A percentile compares a stretch with the other conserved stretches of the same genome.
phyloP scores from a whole-genome alignment of 2,113 vertebrate genomes.

The Arizona elegans region DNA sequence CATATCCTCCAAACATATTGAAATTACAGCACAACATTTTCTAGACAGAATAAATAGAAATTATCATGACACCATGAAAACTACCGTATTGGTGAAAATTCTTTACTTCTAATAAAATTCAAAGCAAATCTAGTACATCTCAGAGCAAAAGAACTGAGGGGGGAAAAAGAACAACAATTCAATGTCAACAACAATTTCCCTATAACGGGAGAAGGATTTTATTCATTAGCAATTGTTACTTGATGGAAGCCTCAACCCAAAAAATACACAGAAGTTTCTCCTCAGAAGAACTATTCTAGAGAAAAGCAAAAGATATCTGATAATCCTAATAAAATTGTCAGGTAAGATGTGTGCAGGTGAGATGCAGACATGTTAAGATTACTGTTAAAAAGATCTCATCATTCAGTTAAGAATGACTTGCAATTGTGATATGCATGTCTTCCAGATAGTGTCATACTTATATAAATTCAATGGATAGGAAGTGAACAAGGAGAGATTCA shows the following conservation, averaged over 20 bases:
- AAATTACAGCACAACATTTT: neutral
- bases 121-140: neutral
- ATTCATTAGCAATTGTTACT: neutral
- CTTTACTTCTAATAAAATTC: neutral
- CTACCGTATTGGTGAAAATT: neutral
- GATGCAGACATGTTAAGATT: neutral
- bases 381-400: neutral
- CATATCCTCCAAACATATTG: neutral
- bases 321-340: neutral
- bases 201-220: neutral
- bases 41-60: neutral
- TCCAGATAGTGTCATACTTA: neutral
- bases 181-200: neutral
- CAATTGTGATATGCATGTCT: neutral
- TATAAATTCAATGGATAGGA: neutral
- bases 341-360: neutral
- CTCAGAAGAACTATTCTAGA: neutral
- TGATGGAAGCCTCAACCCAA: neutral
- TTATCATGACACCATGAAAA: neutral
- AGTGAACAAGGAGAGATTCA: too few species aligned
- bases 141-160: neutral
- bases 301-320: neutral
- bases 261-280: neutral
- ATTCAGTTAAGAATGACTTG: neutral
- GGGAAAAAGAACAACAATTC: neutral